Base-by-base conservation (phyloP, 2,888 invertebrate genomes). In the Imbricaverruca yamaguchii region DNA sequence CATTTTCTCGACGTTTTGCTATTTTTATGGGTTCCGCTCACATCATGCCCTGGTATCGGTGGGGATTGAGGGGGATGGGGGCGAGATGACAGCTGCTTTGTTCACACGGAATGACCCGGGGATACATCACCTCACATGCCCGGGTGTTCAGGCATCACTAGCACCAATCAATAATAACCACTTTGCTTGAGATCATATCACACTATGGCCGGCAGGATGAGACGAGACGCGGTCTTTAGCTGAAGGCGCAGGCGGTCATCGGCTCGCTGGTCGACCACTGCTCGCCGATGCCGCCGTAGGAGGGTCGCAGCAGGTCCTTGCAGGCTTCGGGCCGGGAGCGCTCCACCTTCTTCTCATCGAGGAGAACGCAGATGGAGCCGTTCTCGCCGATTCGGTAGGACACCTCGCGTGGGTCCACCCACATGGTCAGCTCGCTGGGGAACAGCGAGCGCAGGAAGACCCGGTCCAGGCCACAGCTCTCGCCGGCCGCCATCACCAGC, bases 361-460 rank as follows among this genome's bases (percentile, higher is more conserved):
- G 91, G 13, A 91, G 86, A 0, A 90, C 89, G 83, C 91, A 91
- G 83, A 91, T 90, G 84, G 90, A 90, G 55, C 91, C 91, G 85
- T 91, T 90, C 85, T 91, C 91, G 55, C 91, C 91, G 85, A 91
- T 90, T 85, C 91, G 87, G 86, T 91, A 91, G 18, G 90, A 90
- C 13, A 93, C 93, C 88, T 93, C 92, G 84, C 89, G 89, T 4
- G 93, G 93, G 86, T 93, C 93, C 83, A 93, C 91, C 93, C 93
- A 93, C 87, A 93, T 90, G 59, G 93, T 93, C 23, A 93, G 89
- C 87, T 93, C 93, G 85, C 89, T 89, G 56, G 93, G 93, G 83
- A 92, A 90, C 82, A 89, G 85, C 80, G 86, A 87, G 84, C 90
- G 89, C 82, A 92, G 88, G 84, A 90, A 88, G 83, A 89, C 88